phyloP scores from a whole-genome alignment of 2,888 invertebrate genomes.

The Pardosa pseudoannulata region DNA sequence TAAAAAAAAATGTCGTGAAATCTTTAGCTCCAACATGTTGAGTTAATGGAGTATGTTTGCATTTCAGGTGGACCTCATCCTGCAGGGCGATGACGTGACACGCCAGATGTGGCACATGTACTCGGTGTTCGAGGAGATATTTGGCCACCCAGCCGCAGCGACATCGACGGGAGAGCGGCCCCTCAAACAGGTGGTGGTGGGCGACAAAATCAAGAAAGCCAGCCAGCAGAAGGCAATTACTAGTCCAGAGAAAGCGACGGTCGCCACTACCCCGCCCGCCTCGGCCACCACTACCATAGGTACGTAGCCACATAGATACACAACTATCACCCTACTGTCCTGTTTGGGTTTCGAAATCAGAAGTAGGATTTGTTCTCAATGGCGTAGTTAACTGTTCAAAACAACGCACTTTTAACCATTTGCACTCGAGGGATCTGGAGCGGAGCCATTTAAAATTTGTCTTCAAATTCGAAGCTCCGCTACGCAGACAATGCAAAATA shows the following conservation, averaged over 20 bases:
- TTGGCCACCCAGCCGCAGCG: conserved; percentile 75
- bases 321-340: no score
- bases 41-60: neutral
- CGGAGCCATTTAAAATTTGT: no score
- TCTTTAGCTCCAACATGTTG: no score
- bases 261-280: neutral
- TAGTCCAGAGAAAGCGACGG: neutral
- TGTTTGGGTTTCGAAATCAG: no score
- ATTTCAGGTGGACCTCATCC: conserved; percentile 76
- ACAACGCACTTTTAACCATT: no score
- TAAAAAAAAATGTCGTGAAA: no score
- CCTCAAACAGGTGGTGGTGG: conserved; percentile 67
- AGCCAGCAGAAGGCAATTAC: neutral
- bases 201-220: conserved; percentile 29
- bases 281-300: neutral
- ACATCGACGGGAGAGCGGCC: conserved; percentile 49
- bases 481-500: no score
- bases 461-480: no score
- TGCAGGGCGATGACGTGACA: conserved; percentile 77
- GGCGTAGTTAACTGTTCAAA: no score
- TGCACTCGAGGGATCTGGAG: no score
- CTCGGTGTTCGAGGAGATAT: conserved; percentile 77
- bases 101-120: conserved; percentile 78
- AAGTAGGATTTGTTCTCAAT: no score
- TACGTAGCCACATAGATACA: no score